Evolutionary conservation across 2,113 vertebrate genomes (phyloP).

Genomic region (Oryctolagus cuniculus): DNA sequence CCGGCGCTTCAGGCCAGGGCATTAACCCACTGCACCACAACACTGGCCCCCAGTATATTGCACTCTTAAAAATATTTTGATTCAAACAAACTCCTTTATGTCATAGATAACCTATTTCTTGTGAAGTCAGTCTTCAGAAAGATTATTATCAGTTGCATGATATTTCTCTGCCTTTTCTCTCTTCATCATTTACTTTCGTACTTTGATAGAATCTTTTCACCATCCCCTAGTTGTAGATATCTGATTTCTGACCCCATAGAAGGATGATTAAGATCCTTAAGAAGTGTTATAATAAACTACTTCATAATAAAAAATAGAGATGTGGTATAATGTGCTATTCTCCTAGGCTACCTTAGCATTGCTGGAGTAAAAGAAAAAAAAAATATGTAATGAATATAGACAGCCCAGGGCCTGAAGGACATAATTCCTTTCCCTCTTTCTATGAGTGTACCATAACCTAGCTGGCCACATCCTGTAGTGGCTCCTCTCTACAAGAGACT

Average conservation of each 20-base stretch:
- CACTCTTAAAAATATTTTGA: background rate
- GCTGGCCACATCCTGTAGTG: background rate
- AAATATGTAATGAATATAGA: background rate
- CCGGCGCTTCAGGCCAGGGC: too few species aligned
- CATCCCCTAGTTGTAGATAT: background rate
- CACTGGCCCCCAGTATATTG: too few species aligned
- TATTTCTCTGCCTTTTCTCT: background rate
- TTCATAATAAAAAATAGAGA: background rate
- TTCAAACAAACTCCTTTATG: background rate
- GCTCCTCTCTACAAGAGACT: background rate
- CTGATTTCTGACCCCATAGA: background rate
- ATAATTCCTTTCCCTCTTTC: background rate
- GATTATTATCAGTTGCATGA: background rate
- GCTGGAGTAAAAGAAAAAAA: background rate
- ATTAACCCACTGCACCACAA: too few species aligned
- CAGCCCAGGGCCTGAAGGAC: background rate
- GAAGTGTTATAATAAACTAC: background rate
- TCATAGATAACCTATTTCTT: background rate
- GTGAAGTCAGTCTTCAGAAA: background rate
- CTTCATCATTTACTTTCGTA: background rate
- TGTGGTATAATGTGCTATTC: background rate
- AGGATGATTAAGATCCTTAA: background rate
- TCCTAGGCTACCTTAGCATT: background rate
- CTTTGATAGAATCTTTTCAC: background rate
- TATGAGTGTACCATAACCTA: background rate